A percentile compares a stretch with the other conserved stretches of the same genome.
These are phyloP conservation scores for Naja naja DNA, from an alignment of 2,113 vertebrate species.

Conservation along the genomic window DNA sequence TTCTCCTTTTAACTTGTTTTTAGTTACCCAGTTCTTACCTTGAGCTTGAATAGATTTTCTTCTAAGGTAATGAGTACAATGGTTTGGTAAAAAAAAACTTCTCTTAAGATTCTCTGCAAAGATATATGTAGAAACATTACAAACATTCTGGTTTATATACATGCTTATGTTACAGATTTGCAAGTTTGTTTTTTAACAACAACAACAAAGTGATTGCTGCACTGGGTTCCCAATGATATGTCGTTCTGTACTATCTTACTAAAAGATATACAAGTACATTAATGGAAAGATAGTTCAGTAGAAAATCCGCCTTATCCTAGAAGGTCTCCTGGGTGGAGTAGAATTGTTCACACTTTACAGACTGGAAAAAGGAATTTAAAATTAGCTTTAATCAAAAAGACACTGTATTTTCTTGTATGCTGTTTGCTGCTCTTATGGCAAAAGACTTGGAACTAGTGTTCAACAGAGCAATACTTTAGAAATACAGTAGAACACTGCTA, in stretches of 20 bases:
- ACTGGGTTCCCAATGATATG: constrained; percentile 75
- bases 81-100: constrained; percentile 48
- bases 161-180: constrained; percentile 54
- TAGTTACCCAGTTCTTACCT: background rate
- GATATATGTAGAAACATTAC: constrained; percentile 56
- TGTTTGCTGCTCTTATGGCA: constrained; percentile 60
- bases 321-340: constrained; percentile 64
- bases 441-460: constrained; percentile 62
- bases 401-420: constrained; percentile 62
- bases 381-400: constrained; percentile 72
- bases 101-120: constrained; percentile 56
- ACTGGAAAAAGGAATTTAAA: constrained; percentile 61
- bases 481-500: constrained; percentile 54
- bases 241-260: constrained; percentile 61
- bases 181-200: constrained; percentile 40
- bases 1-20: constrained; percentile 31
- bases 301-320: constrained; percentile 61
- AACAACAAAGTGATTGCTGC: constrained; percentile 56
- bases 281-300: constrained; percentile 60
- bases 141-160: constrained; percentile 65
- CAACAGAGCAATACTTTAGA: constrained; percentile 64
- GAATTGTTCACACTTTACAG: constrained; percentile 64
- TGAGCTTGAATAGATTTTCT: background rate
- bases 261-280: constrained; percentile 60
- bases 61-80: constrained; percentile 61